Evolutionary conservation across 2,797 vertebrate genomes (phyloP), one percentile per base, ranked within the genome.

Genomic region (Tangara arthus): DNA sequence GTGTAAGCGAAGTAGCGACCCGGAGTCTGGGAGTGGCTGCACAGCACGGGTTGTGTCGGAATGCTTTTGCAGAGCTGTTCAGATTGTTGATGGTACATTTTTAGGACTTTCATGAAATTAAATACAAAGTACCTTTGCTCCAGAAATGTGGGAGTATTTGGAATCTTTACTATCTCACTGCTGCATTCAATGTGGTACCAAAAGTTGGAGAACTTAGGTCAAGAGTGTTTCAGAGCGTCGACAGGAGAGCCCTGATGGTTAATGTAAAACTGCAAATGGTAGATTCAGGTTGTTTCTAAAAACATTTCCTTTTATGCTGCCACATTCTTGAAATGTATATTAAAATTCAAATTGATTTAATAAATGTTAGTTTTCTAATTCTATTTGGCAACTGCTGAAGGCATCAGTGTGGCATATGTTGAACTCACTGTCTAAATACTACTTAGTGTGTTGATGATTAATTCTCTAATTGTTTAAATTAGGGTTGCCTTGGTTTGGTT

Each of bases 281-380:
- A 95, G 97, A 97, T 98, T 98, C 98, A 98, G 98, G 98, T 95
- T 96, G 98, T 98, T 98, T 98, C 89, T 97, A 97, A 98, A 98
- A 97, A 96, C 97, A 98, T 97, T 98, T 98, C 97, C 95, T 98
- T 98, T 98, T 98, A 96, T 98, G 98, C 98, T 99, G 99, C 99
- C 99, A 99, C 98, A 97, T 98, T 99, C 97, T 99, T 98, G 97
- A 98, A 98, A 98, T 97, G 98, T 99, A 97, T 98, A 99, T 98
- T 98, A 98, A 98, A 98, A 98, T 98, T 98, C 98, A 98, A 98
- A 98, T 98, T 98, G 98, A 98, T 98, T 95, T 98, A 99, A 99
- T 99, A 99, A 99, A 99, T 98, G 97, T 99, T 99, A 99, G 98
- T 99, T 99, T 99, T 99, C 98, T 99, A 99, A 98, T 99, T 98